Base-by-base conservation (phyloP, 2,888 invertebrate species). In the Eupithecia pulchellata region DNA sequence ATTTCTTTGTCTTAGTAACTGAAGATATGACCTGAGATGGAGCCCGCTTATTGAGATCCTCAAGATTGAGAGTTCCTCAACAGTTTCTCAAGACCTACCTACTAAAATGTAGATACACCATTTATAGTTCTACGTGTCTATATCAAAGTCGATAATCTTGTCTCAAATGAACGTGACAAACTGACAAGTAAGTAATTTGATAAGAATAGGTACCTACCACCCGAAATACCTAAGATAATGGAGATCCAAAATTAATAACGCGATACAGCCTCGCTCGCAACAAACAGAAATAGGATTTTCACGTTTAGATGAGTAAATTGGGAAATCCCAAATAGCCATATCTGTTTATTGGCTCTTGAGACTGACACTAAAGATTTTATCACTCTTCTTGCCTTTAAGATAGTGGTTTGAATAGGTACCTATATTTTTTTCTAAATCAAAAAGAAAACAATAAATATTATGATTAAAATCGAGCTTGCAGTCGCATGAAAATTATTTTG, bases 241-340 rank as follows among this genome's bases (percentile, higher is more conserved):
- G 17, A 57, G 17, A 29, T 29, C 29, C 29, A 57, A 30, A 32
- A 32, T 6, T n/a, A 30, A 17, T n/a, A 9, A 47, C 20, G 20
- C 11, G 52, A 32, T 60, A 60, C 32, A 30, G 1, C n/a, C 6
- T 32, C 58, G 30, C 11, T 60, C 58, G 58, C 58, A 60, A 60
- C 58, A 60, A 30, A 11, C 30, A n/a, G 9, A 60, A 60, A 32
- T 60, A 32, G n/a, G 9, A 60, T 60, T 17, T 58, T 9, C 32
- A 60, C 58, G 30, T 32, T 17, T 17, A n/a, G 13, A 60, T 60
- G 58, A 60, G 58, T 60, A 60, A n/a, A 60, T 20, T 60, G 32
- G n/a, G 58, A 30, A 30, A n/a, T 60, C 32, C 58, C 32, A 60
- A 27, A 30, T 60, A 4, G 29, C n/a, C n/a, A 20, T 27, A 30